A percentile compares a stretch with the other conserved stretches of the same genome.
phyloP scores from a whole-genome alignment of 2,797 vertebrate species.

The Phoxinus dragarum region DNA sequence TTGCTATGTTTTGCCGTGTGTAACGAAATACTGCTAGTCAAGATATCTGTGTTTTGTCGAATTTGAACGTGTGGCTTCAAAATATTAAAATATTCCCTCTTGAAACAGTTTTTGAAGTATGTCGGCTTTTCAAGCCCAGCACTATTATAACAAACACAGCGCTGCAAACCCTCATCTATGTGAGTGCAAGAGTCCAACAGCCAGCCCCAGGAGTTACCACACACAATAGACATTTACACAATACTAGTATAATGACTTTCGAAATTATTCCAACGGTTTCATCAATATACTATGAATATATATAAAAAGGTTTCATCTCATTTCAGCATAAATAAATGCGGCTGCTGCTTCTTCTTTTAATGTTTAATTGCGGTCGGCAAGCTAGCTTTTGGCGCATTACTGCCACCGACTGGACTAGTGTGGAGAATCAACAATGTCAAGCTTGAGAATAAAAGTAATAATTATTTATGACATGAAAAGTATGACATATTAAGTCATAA shows the following conservation, averaged over 20 bases:
- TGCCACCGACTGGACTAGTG: constrained; percentile 1
- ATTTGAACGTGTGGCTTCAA: constrained; percentile 71
- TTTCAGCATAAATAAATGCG: background rate
- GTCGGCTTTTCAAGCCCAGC: background rate
- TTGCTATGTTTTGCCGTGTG: background rate
- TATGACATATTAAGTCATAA: too few species aligned
- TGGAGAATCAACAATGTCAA: too few species aligned
- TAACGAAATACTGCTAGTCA: background rate
- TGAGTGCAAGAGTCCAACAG: constrained; percentile 83
- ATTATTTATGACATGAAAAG: too few species aligned
- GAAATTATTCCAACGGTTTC: too few species aligned
- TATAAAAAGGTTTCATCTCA: background rate
- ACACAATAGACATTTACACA: constrained; percentile 80
- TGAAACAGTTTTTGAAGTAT: constrained; percentile 74
- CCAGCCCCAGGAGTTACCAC: constrained; percentile 75
- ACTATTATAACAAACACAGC: constrained; percentile 58
- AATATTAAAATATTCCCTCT: constrained; percentile 79
- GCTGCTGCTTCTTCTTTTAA: background rate
- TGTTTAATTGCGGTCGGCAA: background rate
- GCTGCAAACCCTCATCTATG: constrained; percentile 76
- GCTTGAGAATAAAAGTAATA: too few species aligned
- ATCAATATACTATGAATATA: background rate
- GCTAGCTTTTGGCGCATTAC: background rate
- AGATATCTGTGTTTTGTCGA: background rate
- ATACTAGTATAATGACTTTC: too few species aligned